Evolutionary conservation across 2,113 vertebrate genomes (phyloP), one percentile per base, ranked within the genome.

Genomic region (Brachypteracias leptosomus): DNA sequence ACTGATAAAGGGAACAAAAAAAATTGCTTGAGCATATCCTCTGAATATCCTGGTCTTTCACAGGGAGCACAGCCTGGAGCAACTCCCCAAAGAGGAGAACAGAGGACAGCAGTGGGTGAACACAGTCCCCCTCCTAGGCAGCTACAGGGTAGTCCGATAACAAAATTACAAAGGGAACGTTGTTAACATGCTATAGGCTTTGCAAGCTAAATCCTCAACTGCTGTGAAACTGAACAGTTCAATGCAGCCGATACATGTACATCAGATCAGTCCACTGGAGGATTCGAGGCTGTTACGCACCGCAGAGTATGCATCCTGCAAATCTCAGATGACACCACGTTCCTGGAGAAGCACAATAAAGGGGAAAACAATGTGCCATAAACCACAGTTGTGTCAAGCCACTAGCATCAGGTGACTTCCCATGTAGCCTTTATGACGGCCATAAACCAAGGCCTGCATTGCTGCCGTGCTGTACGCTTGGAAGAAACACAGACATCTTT

Each of bases 391-490:
- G 3, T 14, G 25, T 57, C 26, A 62, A 74, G 63, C 42, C 59
- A 63, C 26, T 55, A 55, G 59, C 7, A 0, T 74, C 71, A 46
- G 47, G 47, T 76, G 83, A 42, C 51, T 88, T 85, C 66, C 58
- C 67, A 57, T 0, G 0, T 1, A 28, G 49, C 46, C 52, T 88
- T 92, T 74, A 46, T 5, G 3, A 13, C 0, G 2, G 63, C 83
- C 86, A 38, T 38, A 71, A 77, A 73, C 6, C 47, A 31, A 31
- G 59, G 12, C 2, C 7, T 16, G 52, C 58, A 38, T n/a, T 11
- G 5, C n/a, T 2, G 58, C 11, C 0, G 1, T 15, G n/a, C 89
- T 4, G 3, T 6, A 9, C 10, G 4, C 51, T 25, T 22, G 0
- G 3, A 6, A 44, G 61, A 44, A 36, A 47, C 8, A 18, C 40